A percentile compares a stretch with the other conserved stretches of the same genome.
Conservation (phyloP, 2,113 vertebrate genomes). For the Nothoprocta pentlandii region DNA sequence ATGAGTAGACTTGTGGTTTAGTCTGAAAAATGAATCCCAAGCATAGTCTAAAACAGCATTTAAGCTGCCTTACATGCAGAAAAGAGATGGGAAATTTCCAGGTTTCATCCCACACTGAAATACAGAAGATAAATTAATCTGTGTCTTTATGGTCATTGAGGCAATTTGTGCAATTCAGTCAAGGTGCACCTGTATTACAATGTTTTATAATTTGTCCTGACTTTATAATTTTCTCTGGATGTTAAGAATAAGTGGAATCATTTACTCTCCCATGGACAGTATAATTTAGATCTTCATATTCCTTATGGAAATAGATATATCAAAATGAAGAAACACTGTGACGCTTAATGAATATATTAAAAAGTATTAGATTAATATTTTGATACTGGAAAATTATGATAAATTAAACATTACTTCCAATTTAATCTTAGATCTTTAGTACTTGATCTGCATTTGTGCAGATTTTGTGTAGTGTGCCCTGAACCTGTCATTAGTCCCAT, state of each 20-base stretch:
- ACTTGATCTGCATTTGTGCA: neutral
- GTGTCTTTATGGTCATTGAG: neutral
- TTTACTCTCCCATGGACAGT: neutral
- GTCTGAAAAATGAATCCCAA: neutral
- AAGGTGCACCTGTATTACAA: neutral
- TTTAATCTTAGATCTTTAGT: neutral
- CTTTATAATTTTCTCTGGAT: neutral
- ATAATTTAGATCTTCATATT: neutral
- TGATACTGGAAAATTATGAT: fast-evolving
- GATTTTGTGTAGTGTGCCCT: too few relatives aligned
- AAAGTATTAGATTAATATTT: neutral
- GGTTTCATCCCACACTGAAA: neutral
- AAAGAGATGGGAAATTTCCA: neutral
- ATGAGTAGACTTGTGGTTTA: neutral
- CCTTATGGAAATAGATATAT: neutral
- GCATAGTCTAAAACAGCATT: neutral
- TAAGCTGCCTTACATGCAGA: neutral
- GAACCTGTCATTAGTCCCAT: fast-evolving
- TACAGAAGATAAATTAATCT: fast-evolving
- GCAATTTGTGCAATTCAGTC: neutral
- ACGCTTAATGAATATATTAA: neutral
- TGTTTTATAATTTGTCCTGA: neutral
- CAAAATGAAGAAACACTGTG: neutral
- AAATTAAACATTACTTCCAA: neutral
- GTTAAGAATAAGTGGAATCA: neutral